These are phyloP conservation scores for Leptinotarsa texana DNA, from an alignment of 1,140 invertebrate species.

Conservation along the genomic window DNA sequence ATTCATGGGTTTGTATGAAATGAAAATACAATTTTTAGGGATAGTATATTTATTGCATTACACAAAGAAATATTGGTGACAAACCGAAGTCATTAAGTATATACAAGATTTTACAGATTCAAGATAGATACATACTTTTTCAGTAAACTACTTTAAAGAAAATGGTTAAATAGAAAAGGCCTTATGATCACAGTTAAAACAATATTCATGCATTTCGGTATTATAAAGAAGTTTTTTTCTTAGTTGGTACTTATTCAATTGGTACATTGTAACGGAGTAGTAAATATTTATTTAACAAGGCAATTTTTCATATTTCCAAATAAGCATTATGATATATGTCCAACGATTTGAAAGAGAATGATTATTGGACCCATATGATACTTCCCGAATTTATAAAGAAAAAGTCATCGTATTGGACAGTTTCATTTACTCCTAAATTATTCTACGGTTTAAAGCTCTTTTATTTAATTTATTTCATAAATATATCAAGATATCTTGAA, in stretches of 20 bases:
- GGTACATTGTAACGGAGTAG: conserved; percentile 21
- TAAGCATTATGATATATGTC: neutral
- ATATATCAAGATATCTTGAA: too few relatives aligned
- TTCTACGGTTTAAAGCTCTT: neutral
- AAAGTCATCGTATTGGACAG: neutral
- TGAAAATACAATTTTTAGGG: neutral
- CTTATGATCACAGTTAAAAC: conserved; percentile 39
- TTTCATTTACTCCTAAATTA: neutral
- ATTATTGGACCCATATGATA: neutral
- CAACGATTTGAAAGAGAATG: neutral
- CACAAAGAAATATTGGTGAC: conserved; percentile 40
- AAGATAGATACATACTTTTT: conserved; percentile 22
- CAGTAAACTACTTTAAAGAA: conserved; percentile 26
- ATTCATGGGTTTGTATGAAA: neutral
- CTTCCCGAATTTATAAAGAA: neutral
- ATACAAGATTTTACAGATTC: conserved; percentile 31
- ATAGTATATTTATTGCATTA: conserved; percentile 33
- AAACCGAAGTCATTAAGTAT: conserved; percentile 30
- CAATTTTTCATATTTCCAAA: conserved; percentile 5
- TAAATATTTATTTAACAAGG: conserved; percentile 17
- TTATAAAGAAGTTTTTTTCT: conserved; percentile 20
- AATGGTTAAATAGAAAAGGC: conserved; percentile 30
- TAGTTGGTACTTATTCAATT: conserved; percentile 17
- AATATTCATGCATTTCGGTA: conserved; percentile 23
- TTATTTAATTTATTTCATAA: neutral